Evolutionary conservation across 2,888 invertebrate species (phyloP).

Genomic region (Andrena hattorfiana): DNA sequence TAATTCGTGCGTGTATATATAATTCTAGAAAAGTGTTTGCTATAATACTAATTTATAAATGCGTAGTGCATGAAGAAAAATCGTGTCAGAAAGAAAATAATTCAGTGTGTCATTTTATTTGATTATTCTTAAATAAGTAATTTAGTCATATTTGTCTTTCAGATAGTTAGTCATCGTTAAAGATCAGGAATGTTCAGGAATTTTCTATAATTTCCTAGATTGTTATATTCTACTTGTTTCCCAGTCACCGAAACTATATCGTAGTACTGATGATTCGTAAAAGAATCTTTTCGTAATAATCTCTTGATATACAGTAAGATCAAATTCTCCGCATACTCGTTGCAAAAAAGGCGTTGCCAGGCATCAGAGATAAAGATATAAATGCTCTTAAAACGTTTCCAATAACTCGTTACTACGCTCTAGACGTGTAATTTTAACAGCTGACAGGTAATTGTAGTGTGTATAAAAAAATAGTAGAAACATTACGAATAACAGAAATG

Average conservation of each 20-base stretch:
- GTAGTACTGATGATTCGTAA: background rate
- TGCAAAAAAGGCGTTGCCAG: background rate
- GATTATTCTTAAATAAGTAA: no score
- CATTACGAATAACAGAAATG: background rate
- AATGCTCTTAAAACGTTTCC: background rate
- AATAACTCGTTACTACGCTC: background rate
- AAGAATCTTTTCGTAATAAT: background rate
- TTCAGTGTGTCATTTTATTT: no score
- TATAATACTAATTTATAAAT: no score
- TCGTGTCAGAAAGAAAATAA: no score
- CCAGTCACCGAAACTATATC: no score
- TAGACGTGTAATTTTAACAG: background rate
- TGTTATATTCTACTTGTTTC: background rate
- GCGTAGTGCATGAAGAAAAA: no score
- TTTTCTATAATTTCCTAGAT: constrained; percentile 12
- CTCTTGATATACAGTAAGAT: background rate
- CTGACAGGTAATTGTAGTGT: background rate
- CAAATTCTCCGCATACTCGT: background rate
- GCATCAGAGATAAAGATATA: constrained; percentile 11
- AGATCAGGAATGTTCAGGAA: background rate
- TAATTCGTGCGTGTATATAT: no score
- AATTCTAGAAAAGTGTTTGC: no score
- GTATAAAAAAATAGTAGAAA: background rate
- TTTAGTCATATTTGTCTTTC: no score
- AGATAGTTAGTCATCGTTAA: background rate